Conservation (phyloP, 1,140 invertebrate species). For the Hycleus phaleratus region DNA sequence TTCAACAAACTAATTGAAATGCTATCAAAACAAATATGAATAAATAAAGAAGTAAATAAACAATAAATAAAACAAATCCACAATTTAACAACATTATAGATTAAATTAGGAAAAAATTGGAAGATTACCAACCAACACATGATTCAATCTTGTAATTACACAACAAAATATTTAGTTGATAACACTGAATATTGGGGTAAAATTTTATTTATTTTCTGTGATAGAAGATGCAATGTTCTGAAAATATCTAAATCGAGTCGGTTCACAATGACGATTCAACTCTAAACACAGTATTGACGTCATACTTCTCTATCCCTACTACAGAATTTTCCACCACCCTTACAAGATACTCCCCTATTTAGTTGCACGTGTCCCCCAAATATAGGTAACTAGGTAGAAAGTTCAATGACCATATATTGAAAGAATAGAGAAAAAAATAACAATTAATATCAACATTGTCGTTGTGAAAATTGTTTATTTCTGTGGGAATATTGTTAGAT, state of each 20-base stretch:
- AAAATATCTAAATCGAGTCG: not conserved
- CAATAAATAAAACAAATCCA: no score
- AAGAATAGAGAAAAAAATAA: constrained; percentile 3
- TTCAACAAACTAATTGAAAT: no score
- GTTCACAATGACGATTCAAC: constrained; percentile 6
- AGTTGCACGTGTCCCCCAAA: constrained; percentile 23
- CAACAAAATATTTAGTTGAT: no score
- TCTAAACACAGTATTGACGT: constrained; percentile 20
- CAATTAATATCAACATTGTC: not conserved
- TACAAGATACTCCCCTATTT: constrained; percentile 7
- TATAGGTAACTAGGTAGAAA: constrained; percentile 33
- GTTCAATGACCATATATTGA: constrained; percentile 25
- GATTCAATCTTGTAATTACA: no score
- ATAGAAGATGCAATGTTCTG: not conserved
- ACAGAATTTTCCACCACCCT: constrained; percentile 7
- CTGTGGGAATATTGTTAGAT: no score
- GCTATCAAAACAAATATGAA: no score
- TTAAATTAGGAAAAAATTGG: no score
- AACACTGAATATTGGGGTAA: no score
- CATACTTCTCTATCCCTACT: constrained; percentile 14
- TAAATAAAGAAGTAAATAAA: no score
- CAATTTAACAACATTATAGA: no score
- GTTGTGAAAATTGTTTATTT: not conserved
- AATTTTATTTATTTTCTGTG: constrained; percentile 13
- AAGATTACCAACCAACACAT: no score